Evolutionary conservation across 2,113 vertebrate species (phyloP), one percentile per base, ranked within the genome.

Genomic region (Caranx melampygus): DNA sequence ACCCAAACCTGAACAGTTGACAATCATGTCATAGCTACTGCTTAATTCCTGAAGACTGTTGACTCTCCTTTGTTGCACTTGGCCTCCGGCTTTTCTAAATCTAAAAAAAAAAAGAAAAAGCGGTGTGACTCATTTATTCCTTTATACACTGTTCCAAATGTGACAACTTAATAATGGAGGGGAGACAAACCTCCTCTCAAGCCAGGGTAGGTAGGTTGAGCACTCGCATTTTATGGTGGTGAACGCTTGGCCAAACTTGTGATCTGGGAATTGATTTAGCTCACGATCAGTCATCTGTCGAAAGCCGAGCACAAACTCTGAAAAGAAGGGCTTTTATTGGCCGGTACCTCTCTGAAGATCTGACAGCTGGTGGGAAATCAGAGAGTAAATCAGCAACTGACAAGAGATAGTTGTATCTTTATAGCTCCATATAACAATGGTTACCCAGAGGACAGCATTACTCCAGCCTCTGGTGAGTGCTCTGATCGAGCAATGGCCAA

Each of bases 151-250:
- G n/a, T n/a, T n/a, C 7, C 8, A 52, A 26, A 26, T 26, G 55
- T 33, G 14, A 65, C 20, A 18, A 7, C 55, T 63, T 67, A 37
- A 71, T 37, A n/a, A 1, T 35, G 6, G 5, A 3, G n/a, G 21
- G 1, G 8, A 5, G 16, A 81, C 68, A 31, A 73, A 99, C 98
- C 96, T 97, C 87, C 95, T 95, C 86, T 97, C 89, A 67, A 99
- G 82, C 98, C 98, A 99, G 0, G 94, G 95, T 64, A 99, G 92
- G 91, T 99, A 99, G n/a, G 57, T 64, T 20, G 90, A 81, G 35
- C 95, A 95, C 86, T 99, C 96, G 40, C 97, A 98, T 70, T 97
- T 97, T 60, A 99, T 49, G 1, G 97, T 98, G 0, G 95, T 98
- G 82, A 98, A 97, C 2, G 95, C 94, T 8, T 97, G 97, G 33